Evolutionary conservation across 2,888 invertebrate genomes (phyloP).

Genomic region (Glyphotaelius pellucidus): DNA sequence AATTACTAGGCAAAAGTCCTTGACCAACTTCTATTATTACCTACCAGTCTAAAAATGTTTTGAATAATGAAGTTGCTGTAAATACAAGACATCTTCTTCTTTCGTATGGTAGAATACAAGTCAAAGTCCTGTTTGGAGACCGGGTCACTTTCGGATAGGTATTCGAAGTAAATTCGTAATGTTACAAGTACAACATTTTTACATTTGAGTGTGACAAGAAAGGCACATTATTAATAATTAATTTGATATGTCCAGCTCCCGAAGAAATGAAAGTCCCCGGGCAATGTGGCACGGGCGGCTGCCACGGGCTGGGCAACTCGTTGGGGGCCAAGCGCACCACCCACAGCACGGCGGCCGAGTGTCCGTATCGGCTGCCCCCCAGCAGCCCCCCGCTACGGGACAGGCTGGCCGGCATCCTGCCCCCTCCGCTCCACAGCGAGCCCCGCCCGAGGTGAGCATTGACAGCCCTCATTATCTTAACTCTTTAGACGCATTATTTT

Average conservation of each 20-base stretch:
- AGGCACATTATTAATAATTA: neutral
- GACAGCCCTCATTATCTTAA: neutral
- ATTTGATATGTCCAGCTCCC: conserved; percentile 73
- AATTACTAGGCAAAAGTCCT: neutral
- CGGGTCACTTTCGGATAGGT: too few relatives aligned
- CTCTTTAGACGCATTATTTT: neutral
- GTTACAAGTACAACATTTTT: neutral
- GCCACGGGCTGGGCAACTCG: conserved; percentile 93
- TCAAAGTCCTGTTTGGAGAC: too few relatives aligned
- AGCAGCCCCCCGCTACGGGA: conserved; percentile 68
- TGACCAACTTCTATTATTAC: neutral
- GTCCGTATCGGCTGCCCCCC: conserved; percentile 80
- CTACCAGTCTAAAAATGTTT: neutral
- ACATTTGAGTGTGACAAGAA: neutral
- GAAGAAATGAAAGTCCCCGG: conserved; percentile 80
- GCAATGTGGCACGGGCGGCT: conserved; percentile 90
- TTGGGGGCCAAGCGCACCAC: conserved; percentile 86
- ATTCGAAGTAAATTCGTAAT: too few relatives aligned
- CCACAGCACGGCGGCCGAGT: conserved; percentile 84
- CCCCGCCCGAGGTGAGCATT: conserved; percentile 62
- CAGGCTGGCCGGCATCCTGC: conserved; percentile 67
- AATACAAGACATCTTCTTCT: too few relatives aligned
- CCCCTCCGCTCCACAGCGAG: conserved; percentile 68
- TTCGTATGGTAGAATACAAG: too few relatives aligned
- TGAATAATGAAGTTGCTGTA: neutral